Evolutionary conservation across 2,113 vertebrate genomes (phyloP), one percentile per base, ranked within the genome.

Genomic region (Cavia porcellus): DNA sequence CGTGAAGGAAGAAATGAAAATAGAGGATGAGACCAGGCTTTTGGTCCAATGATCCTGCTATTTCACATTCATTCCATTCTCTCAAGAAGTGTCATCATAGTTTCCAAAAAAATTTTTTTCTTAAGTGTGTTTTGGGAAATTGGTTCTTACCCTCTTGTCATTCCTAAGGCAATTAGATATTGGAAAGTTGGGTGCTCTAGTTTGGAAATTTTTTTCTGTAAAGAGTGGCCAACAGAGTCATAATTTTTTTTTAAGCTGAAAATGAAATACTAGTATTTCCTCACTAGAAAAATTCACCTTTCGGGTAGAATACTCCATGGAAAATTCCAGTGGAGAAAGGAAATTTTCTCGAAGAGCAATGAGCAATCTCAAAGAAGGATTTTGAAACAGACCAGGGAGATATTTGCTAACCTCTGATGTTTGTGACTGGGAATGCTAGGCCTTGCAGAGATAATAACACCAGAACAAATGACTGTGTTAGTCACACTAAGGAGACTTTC

Each of bases 251-350:
- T 66, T 96, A 81, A 50, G 35, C 50, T 47, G 3, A 79, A 96
- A 89, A 68, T 94, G 74, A 62, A 13, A 85, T 93, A 90, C 75
- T 96, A 14, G 1, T 64, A 82, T 97, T 97, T 95, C 72, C 66
- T 80, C 66, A 75, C 77, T 55, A 92, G 59, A 89, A 92, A 96
- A 92, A 90, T 59, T 89, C 86, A 95, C 93, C 94, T 96, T 95
- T 96, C 32, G 5, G 72, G 38, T 95, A 93, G 77, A 96, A 72
- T 87, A 57, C 47, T 82, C 19, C 5, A n/a, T 94, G 96, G 96
- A 98, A 97, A 97, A 97, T 97, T 96, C 95, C 96, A 96, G 82
- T 30, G 45, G 55, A 92, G 86, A 97, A 97, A 97, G 92, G 83
- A 98, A 97, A 97, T 87, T 97, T 96, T 97, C 92, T 95, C 59